Evolutionary conservation across 2,797 vertebrate species (phyloP).

Genomic region (Alca torda): DNA sequence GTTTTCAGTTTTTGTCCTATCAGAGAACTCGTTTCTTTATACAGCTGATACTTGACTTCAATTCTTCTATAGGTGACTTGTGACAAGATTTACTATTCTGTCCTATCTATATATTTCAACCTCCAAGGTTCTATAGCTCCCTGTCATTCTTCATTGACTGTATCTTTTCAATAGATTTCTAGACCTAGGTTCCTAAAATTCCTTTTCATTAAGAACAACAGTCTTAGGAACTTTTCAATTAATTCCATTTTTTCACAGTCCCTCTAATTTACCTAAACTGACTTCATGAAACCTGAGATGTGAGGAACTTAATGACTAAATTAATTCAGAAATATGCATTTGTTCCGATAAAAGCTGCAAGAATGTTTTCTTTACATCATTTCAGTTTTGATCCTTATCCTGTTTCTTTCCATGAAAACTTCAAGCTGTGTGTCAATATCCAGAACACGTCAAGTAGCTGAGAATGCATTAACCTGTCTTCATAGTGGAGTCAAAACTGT

Average conservation of each 20-base stretch:
- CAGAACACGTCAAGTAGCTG: fast-evolving
- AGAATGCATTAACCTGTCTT: background rate
- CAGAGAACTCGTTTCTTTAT: background rate
- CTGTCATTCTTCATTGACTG: background rate
- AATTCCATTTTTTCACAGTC: background rate
- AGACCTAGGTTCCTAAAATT: background rate
- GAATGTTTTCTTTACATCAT: background rate
- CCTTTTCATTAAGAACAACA: background rate
- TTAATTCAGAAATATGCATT: background rate
- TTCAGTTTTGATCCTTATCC: background rate
- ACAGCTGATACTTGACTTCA: background rate
- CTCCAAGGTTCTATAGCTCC: background rate
- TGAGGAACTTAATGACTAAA: background rate
- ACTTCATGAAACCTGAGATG: background rate
- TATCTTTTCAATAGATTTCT: background rate
- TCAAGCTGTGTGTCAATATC: background rate
- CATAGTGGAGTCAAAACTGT: background rate
- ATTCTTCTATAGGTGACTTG: background rate
- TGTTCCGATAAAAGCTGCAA: background rate
- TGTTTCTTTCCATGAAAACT: background rate
- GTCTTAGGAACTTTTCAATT: background rate
- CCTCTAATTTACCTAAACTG: background rate
- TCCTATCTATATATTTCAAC: background rate
- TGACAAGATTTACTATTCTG: background rate
- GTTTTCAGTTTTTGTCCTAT: background rate